These are phyloP conservation scores for Apodemus agrarius DNA, from an alignment of 2,797 vertebrate species.

Conservation along the genomic window DNA sequence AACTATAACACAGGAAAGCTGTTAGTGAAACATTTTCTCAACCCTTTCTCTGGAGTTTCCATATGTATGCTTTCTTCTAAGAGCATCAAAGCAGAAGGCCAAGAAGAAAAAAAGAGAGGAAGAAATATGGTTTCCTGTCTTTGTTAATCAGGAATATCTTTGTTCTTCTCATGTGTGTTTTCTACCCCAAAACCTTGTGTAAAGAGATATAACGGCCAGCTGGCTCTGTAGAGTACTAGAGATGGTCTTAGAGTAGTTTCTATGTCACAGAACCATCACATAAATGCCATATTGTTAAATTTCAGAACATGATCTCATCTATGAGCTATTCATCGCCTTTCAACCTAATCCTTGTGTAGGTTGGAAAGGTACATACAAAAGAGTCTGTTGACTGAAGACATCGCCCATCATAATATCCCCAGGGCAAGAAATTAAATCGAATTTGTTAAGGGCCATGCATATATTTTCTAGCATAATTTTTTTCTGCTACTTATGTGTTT, in stretches of 20 bases:
- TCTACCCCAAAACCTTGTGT: conserved; percentile 69
- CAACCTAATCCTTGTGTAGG: conserved; percentile 84
- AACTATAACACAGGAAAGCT: conserved; percentile 85
- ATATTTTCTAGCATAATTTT: conserved; percentile 52
- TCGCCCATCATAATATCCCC: conserved; percentile 78
- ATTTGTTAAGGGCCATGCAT: conserved; percentile 80
- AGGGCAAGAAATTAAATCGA: conserved; percentile 83
- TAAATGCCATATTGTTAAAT: conserved; percentile 83
- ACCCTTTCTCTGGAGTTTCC: conserved; percentile 85
- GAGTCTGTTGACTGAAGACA: conserved; percentile 78
- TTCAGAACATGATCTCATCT: conserved; percentile 67
- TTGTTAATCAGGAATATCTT: conserved; percentile 86
- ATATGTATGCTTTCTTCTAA: conserved; percentile 85
- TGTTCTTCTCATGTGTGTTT: conserved; percentile 72
- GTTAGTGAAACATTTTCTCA: conserved; percentile 82
- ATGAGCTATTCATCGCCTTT: conserved; percentile 85
- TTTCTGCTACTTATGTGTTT: conserved; percentile 77
- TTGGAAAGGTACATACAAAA: conserved; percentile 83
- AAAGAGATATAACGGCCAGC: conserved; percentile 69
- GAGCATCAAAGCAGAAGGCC: conserved; percentile 76
- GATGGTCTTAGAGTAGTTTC: conserved; percentile 77
- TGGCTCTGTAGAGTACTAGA: conserved; percentile 80
- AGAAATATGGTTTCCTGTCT: conserved; percentile 24
- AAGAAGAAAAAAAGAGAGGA: conserved; percentile 76
- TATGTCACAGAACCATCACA: conserved; percentile 73